phyloP scores from a whole-genome alignment of 1,140 invertebrate genomes.

The Coenobita brevimanus region DNA sequence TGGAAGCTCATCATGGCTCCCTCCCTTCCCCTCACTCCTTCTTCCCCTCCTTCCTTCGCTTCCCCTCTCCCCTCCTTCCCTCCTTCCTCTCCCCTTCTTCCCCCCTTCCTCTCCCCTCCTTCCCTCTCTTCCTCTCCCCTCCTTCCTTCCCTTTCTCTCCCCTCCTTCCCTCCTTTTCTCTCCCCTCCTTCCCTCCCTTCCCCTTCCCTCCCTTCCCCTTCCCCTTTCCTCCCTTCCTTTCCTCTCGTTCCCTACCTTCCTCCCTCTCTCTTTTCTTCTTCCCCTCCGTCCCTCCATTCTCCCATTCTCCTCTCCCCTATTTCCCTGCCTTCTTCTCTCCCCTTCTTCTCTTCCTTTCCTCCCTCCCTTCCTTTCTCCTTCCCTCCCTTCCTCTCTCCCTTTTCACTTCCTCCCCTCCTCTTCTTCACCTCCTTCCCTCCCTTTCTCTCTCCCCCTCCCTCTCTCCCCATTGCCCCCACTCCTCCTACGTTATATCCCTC shows the following conservation, averaged over 20 bases:
- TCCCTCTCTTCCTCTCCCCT: background rate
- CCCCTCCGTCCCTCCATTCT: too few species aligned
- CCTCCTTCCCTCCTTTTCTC: background rate
- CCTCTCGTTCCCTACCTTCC: background rate
- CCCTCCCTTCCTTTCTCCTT: background rate
- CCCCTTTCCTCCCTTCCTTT: background rate
- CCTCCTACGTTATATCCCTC: background rate
- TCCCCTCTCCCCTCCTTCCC: background rate
- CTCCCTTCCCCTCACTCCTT: too few species aligned
- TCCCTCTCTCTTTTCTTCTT: background rate
- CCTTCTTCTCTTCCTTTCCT: slow-evolving; percentile 15
- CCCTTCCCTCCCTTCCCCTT: background rate
- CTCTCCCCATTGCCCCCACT: background rate
- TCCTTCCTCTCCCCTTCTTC: background rate
- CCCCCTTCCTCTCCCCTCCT: background rate
- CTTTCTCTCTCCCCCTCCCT: background rate
- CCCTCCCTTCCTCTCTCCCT: background rate
- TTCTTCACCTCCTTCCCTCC: background rate
- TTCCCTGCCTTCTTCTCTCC: slow-evolving; percentile 29
- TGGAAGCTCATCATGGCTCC: too few species aligned
- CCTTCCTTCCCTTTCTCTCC: background rate
- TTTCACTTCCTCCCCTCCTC: background rate
- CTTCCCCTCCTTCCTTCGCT: too few species aligned
- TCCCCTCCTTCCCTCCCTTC: background rate
- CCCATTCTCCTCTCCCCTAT: too few species aligned